phyloP scores from a whole-genome alignment of 2,797 vertebrate genomes.

The Hemitrygon akajei region DNA sequence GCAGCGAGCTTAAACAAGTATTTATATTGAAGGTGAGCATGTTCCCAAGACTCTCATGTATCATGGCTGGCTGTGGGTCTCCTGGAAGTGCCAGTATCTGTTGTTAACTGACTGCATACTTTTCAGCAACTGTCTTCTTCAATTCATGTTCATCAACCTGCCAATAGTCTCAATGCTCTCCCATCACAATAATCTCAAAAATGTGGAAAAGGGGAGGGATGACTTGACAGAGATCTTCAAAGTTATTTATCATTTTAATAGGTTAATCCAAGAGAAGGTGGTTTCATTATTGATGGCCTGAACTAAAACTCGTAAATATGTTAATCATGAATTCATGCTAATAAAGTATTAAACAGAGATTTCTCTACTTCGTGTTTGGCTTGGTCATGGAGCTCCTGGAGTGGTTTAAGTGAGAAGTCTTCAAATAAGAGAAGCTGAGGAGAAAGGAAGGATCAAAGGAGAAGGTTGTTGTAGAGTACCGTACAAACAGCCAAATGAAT shows the following conservation, averaged over 20 bases:
- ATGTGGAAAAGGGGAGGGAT: background rate
- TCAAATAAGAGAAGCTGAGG: background rate
- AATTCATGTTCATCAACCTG: background rate
- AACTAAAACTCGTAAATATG: background rate
- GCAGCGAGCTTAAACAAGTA: conserved; percentile 40
- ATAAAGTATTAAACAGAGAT: background rate
- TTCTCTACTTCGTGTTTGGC: background rate
- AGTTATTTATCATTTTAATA: background rate
- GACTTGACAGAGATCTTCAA: background rate
- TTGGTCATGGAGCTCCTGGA: background rate
- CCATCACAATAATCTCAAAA: background rate
- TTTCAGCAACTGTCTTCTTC: conserved; percentile 9
- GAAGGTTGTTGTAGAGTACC: background rate
- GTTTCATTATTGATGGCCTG: background rate
- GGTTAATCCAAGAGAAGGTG: background rate
- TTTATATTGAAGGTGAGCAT: conserved; percentile 39
- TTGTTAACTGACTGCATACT: background rate
- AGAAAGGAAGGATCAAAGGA: background rate
- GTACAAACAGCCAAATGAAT: background rate
- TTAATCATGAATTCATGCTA: background rate
- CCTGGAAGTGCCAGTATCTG: background rate
- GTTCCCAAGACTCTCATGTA: conserved; percentile 44
- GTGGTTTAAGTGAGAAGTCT: background rate
- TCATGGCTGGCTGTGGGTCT: conserved; percentile 42
- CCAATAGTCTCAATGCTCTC: background rate